phyloP scores from a whole-genome alignment of 2,888 invertebrate genomes.

The Chloromyia formosa region DNA sequence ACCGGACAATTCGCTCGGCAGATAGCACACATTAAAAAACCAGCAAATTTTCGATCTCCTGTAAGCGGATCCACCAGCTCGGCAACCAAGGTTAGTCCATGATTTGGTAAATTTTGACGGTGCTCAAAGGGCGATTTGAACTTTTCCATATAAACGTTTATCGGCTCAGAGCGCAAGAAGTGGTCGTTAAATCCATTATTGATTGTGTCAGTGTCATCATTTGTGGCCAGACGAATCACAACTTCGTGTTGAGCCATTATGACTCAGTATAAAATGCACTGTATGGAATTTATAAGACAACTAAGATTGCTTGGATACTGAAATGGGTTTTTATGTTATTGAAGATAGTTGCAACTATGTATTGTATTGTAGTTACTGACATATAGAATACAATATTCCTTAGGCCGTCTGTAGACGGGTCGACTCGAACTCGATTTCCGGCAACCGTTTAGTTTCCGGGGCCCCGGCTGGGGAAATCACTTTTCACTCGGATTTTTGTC shows the following conservation, averaged over 20 bases:
- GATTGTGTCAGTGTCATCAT: neutral
- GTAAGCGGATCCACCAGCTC: neutral
- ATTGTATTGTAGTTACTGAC: too few species aligned
- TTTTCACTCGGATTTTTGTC: too few species aligned
- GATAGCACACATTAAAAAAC: constrained; percentile 15
- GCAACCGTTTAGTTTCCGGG: too few species aligned
- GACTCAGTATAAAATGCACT: too few species aligned
- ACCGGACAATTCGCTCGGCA: neutral
- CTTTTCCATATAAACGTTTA: constrained; percentile 13
- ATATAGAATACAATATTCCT: too few species aligned
- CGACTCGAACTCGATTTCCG: too few species aligned
- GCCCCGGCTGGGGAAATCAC: too few species aligned
- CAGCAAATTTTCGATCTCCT: constrained; percentile 13
- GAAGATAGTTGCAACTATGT: too few species aligned
- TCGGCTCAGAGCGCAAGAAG: constrained; percentile 20
- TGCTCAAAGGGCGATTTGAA: constrained; percentile 1
- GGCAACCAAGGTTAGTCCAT: constrained; percentile 22
- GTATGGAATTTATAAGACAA: too few species aligned
- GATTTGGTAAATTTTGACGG: neutral
- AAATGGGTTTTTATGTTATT: too few species aligned
- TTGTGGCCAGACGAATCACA: constrained; percentile 20
- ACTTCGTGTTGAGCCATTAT: neutral
- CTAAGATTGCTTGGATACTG: too few species aligned
- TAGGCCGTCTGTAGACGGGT: too few species aligned
- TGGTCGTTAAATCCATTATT: neutral